phyloP scores from a whole-genome alignment of 92 coral and sea anemone species.

The Heteractis magnifica region DNA sequence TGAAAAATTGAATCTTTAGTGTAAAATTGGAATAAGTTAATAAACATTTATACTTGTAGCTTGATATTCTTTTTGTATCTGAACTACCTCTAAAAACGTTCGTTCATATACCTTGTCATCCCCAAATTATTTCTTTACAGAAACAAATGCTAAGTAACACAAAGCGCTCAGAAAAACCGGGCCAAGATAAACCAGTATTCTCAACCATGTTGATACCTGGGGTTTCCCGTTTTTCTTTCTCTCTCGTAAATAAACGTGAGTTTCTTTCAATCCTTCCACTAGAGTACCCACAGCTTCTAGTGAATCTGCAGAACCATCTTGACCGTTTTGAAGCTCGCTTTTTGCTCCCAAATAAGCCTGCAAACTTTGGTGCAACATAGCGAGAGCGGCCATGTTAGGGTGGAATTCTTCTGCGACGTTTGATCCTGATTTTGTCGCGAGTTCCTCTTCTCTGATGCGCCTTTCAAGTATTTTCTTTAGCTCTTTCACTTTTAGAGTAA shows the following conservation, averaged over 20 bases:
- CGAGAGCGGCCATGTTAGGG: conserved; percentile 3
- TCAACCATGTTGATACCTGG: conserved; percentile 10
- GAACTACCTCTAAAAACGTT: too few relatives aligned
- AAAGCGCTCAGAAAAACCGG: conserved; percentile 33
- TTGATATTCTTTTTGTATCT: too few relatives aligned
- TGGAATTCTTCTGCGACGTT: background rate
- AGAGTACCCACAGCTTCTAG: background rate
- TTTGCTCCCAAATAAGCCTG: background rate
- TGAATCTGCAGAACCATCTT: background rate
- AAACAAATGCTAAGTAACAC: conserved; percentile 27
- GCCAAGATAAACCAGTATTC: conserved; percentile 13
- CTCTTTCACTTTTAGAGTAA: conserved; percentile 9
- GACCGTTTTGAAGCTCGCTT: background rate
- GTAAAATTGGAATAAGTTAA: too few relatives aligned
- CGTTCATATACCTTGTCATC: too few relatives aligned
- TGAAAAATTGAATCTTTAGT: too few relatives aligned
- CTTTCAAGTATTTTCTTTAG: conserved; percentile 10
- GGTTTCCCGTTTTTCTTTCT: background rate
- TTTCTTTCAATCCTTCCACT: background rate
- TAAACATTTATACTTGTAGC: too few relatives aligned
- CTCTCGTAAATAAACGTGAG: background rate
- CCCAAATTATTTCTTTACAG: conserved; percentile 8
- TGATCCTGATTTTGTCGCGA: background rate
- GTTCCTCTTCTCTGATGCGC: conserved; percentile 6
- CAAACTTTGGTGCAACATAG: conserved; percentile 11